Conservation (phyloP, 2,113 vertebrate species). For the Apistogramma diplotaenia region DNA sequence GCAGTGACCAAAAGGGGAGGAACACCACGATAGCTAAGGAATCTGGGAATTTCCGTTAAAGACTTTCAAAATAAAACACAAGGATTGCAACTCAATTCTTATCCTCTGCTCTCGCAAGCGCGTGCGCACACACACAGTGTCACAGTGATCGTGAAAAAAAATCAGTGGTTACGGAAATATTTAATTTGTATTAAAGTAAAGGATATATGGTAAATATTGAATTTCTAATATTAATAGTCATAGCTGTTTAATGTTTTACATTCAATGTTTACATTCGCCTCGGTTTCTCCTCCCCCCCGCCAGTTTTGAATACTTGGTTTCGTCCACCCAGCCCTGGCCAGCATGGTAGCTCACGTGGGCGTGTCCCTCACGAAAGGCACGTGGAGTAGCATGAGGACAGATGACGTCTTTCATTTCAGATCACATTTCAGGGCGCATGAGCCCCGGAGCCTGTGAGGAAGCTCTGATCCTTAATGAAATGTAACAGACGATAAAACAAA, state of each 20-base stretch:
- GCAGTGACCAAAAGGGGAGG: not conserved
- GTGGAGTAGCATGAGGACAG: too few relatives aligned
- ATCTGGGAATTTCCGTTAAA: not conserved
- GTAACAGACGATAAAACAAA: too few relatives aligned
- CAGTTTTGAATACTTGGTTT: not conserved
- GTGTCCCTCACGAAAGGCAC: too few relatives aligned
- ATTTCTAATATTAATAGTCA: not conserved
- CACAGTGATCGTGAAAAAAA: not conserved
- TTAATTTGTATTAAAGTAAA: not conserved
- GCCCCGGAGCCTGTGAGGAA: too few relatives aligned
- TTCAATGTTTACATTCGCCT: not conserved
- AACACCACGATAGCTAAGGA: not conserved
- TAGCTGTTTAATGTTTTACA: not conserved
- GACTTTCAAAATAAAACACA: not conserved
- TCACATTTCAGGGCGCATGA: too few relatives aligned
- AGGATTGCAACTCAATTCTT: not conserved
- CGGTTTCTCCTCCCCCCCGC: not conserved
- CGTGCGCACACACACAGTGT: too few relatives aligned
- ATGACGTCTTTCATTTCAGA: too few relatives aligned
- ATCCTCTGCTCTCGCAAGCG: too few relatives aligned
- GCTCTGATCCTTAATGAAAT: too few relatives aligned
- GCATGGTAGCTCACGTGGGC: slow-evolving; percentile 7
- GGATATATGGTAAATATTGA: not conserved
- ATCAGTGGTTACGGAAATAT: not conserved
- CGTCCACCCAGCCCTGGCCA: not conserved